Base-by-base conservation (phyloP, 2,797 vertebrate genomes). In the Darevskia nairensis region DNA sequence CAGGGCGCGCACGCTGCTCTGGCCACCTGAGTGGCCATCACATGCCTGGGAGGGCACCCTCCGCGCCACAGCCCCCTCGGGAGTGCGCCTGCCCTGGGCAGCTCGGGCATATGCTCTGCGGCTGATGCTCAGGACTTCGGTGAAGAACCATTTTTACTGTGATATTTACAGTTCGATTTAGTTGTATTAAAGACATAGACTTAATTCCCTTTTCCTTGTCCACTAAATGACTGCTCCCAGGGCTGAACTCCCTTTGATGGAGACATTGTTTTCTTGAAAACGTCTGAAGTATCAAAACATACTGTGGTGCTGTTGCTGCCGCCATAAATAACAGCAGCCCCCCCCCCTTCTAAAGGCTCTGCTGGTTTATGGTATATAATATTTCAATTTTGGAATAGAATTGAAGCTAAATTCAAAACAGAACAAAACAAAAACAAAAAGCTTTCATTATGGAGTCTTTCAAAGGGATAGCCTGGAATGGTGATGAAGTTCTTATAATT, bases 51-150 rank as follows among this genome's bases (percentile, higher is more conserved):
- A 55, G 50, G 50, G 50, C 50, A 15, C 13, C 15, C 13, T 55
- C 50, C 50, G 4, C 3, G 3, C 50, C 50, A 55, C 1, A 1
- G 3, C 50, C 13, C 50, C 50, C 13, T 55, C 0, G 3, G 13
- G 50, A 55, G 13, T 1, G 13, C 1, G 3, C 50, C 13, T 13
- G 15, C 50, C 50, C 50, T 55, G 50, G 13, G 50, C 50, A 55
- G 50, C 4, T 3, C 13, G 15, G 13, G 13, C 50, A 55, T 55
- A 15, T 55, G 50, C 50, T 55, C 50, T 1, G 3, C 3, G 1
- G 1, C 50, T 55, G 13, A 61, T 8, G 8, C 50, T 84, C 27
- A 35, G 35, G 50, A 32, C 27, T 23, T 55, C n/a, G 8, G 41
- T 61, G 46, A n/a, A 61, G 35, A 83, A 76, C 10, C 17, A 44